phyloP scores from a whole-genome alignment of 2,113 vertebrate genomes.

The Rhea americana region DNA sequence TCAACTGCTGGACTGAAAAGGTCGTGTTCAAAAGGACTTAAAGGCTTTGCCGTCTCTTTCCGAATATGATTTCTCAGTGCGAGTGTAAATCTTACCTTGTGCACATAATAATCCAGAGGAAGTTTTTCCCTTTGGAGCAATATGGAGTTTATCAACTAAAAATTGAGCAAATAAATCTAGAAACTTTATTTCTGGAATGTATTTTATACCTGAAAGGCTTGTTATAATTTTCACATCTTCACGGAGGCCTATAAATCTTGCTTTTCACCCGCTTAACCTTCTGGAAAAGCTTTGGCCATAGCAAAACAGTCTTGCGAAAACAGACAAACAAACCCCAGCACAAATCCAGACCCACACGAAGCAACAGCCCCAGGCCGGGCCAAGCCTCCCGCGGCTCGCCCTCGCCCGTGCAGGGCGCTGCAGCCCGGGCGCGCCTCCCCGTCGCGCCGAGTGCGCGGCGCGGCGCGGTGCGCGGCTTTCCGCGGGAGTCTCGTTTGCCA shows the following conservation, averaged over 20 bases:
- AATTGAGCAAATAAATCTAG: constrained; percentile 30
- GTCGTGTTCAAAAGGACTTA: not conserved
- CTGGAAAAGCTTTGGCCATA: too few relatives aligned
- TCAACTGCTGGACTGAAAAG: not conserved
- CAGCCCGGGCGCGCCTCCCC: not conserved
- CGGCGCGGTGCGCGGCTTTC: not conserved
- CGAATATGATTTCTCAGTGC: not conserved
- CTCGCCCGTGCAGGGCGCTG: not conserved
- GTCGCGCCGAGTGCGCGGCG: not conserved
- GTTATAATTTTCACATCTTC: constrained; percentile 42
- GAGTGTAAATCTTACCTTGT: not conserved
- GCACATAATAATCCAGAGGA: not conserved
- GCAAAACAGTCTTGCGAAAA: not conserved
- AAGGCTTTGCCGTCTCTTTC: not conserved
- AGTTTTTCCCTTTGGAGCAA: constrained; percentile 37
- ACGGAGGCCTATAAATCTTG: constrained; percentile 32
- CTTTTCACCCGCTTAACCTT: not conserved
- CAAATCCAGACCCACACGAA: not conserved
- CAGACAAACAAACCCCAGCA: not conserved
- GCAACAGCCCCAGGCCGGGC: too few relatives aligned
- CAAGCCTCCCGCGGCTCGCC: too few relatives aligned
- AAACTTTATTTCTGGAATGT: not conserved
- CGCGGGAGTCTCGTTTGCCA: not conserved
- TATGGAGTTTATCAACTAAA: constrained; percentile 44
- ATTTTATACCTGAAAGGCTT: constrained; percentile 42